A percentile compares a stretch with the other conserved stretches of the same genome.
Conservation (phyloP, 2,113 vertebrate genomes). For the Nerophis lumbriciformis region DNA sequence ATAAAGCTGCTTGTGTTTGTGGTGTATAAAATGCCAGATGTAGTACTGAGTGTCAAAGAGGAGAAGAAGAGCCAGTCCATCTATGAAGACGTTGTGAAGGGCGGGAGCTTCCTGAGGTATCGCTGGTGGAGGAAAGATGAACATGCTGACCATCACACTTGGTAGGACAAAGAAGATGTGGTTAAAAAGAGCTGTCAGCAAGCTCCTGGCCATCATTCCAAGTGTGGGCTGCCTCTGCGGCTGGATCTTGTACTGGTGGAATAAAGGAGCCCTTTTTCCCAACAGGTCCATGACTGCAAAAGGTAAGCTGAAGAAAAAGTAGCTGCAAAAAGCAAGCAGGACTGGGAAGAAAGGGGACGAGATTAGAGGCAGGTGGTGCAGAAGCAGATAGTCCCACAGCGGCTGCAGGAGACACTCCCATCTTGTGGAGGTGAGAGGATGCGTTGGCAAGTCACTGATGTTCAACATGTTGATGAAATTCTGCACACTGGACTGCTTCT, state of each 20-base stretch:
- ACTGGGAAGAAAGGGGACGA: constrained; percentile 60
- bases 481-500: constrained; percentile 3
- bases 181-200: constrained; percentile 52
- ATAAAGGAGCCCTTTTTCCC: constrained; percentile 46
- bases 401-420: constrained; percentile 56
- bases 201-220: constrained; percentile 56
- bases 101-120: constrained; percentile 56
- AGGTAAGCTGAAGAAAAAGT: constrained; percentile 58
- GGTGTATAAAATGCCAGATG: constrained; percentile 67
- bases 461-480: constrained; percentile 47
- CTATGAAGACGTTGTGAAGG: constrained; percentile 43
- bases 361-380: constrained; percentile 50
- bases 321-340: constrained; percentile 60
- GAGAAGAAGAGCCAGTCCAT: constrained; percentile 55
- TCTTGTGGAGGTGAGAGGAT: constrained; percentile 17
- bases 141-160: constrained; percentile 36
- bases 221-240: constrained; percentile 47
- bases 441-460: constrained; percentile 25
- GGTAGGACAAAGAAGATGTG: constrained; percentile 67
- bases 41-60: constrained; percentile 72
- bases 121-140: constrained; percentile 39
- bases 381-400: constrained; percentile 60
- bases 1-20: constrained; percentile 63
- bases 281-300: constrained; percentile 61
- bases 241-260: constrained; percentile 68